Conservation (phyloP, 2,797 vertebrate species). For the Sternotherus odoratus region DNA sequence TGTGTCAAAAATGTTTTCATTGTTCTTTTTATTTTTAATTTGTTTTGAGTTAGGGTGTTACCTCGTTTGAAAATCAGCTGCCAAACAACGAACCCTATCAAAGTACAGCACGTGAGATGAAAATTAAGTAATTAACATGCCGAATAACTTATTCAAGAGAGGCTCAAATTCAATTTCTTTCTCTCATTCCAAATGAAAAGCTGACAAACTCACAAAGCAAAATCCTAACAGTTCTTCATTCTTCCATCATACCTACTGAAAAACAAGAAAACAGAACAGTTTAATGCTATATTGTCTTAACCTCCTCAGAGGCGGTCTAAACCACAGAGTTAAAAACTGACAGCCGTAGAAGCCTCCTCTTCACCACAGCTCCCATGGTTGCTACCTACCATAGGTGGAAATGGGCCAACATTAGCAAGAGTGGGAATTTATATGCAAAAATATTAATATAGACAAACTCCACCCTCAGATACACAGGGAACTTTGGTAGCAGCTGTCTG, state of each 20-base stretch:
- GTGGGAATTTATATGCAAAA: neutral
- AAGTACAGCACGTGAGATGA: neutral
- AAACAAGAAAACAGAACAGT: neutral
- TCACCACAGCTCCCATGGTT: neutral
- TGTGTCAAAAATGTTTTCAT: neutral
- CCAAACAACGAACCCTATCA: neutral
- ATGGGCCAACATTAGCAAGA: neutral
- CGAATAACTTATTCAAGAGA: neutral
- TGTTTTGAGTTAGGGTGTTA: neutral
- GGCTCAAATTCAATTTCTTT: neutral
- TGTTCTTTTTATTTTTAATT: neutral
- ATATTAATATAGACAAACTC: neutral
- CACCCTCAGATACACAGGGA: fast-evolving
- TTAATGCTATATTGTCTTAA: neutral
- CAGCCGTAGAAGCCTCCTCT: neutral
- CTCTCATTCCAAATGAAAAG: neutral
- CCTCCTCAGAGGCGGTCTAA: neutral
- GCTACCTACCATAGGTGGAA: neutral
- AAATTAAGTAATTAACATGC: neutral
- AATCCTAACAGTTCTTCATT: neutral
- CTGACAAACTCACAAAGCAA: neutral
- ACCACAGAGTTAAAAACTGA: neutral
- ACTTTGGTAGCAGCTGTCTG: neutral
- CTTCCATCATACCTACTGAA: neutral
- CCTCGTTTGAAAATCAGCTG: neutral